Percentiles rank a stretch among this genome's conserved stretches.
Conservation (phyloP, 2,113 vertebrate genomes). For the Egretta garzetta region DNA sequence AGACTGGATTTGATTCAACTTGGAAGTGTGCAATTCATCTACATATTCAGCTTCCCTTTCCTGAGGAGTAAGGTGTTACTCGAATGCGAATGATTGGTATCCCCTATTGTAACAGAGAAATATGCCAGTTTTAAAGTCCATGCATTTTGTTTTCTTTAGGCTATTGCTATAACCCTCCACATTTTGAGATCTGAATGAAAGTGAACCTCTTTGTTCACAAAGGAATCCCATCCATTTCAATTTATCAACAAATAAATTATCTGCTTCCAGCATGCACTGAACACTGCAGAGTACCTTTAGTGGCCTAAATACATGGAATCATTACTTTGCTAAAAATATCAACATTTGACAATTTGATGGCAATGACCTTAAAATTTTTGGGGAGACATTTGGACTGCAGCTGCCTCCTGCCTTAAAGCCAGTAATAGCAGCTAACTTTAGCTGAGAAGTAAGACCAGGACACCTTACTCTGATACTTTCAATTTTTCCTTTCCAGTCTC, state of each 20-base stretch:
- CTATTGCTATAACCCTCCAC: background rate
- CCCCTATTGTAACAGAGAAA: background rate
- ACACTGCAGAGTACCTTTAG: background rate
- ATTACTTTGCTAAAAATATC: background rate
- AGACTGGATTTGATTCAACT: background rate
- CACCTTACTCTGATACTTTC: background rate
- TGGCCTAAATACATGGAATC: background rate
- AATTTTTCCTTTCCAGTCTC: background rate
- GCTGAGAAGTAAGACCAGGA: background rate
- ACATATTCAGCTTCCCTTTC: background rate
- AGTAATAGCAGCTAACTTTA: background rate
- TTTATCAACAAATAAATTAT: background rate
- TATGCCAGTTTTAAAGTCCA: background rate
- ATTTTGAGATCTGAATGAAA: background rate
- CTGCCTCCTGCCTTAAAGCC: background rate
- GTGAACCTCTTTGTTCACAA: background rate
- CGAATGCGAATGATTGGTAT: background rate
- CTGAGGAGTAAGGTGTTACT: background rate
- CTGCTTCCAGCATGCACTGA: background rate
- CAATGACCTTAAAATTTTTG: background rate
- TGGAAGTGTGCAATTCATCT: background rate
- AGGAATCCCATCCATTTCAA: background rate
- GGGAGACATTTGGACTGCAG: background rate
- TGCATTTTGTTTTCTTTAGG: background rate
- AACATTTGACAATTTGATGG: background rate